These are phyloP conservation scores for Trypoxylon attenuatum DNA, from an alignment of 2,888 invertebrate genomes.

Conservation along the genomic window DNA sequence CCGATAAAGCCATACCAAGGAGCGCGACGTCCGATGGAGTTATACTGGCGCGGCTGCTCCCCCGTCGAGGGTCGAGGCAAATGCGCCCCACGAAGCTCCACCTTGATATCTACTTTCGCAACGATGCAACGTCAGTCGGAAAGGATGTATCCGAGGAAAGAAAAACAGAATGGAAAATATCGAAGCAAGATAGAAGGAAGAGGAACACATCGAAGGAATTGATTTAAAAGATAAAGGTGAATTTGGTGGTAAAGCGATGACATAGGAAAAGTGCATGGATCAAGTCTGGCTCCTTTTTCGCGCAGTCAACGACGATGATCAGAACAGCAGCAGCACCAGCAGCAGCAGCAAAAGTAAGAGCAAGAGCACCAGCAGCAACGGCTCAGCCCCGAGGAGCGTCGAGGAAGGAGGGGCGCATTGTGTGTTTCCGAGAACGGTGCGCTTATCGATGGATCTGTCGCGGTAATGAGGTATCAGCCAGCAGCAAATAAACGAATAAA, in stretches of 20 bases:
- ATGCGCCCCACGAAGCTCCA: conserved; percentile 12
- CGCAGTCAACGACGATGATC: conserved; percentile 11
- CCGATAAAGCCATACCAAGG: conserved; percentile 26
- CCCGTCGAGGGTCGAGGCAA: conserved; percentile 2
- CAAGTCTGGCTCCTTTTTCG: conserved; percentile 14
- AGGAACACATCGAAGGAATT: too few species aligned
- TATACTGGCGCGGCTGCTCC: conserved; percentile 30
- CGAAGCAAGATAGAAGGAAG: not conserved
- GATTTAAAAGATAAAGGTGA: too few species aligned
- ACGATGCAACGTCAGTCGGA: too few species aligned
- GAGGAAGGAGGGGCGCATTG: conserved; percentile 68
- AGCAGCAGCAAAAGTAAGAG: too few species aligned
- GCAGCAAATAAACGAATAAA: conserved; percentile 72
- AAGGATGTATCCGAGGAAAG: conserved; percentile 1
- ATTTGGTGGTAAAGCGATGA: too few species aligned
- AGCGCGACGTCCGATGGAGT: conserved; percentile 42
- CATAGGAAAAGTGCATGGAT: too few species aligned
- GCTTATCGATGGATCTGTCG: conserved; percentile 74
- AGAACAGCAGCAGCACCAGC: conserved; percentile 31
- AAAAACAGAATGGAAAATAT: not conserved
- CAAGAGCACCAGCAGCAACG: conserved; percentile 68
- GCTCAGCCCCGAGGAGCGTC: conserved; percentile 17
- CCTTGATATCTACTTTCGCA: conserved; percentile 49
- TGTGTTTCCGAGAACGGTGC: conserved; percentile 73
- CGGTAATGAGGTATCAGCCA: conserved; percentile 75